These are phyloP conservation scores for Agraylea sexmaculata DNA, from an alignment of 1,140 invertebrate species.

Conservation along the genomic window DNA sequence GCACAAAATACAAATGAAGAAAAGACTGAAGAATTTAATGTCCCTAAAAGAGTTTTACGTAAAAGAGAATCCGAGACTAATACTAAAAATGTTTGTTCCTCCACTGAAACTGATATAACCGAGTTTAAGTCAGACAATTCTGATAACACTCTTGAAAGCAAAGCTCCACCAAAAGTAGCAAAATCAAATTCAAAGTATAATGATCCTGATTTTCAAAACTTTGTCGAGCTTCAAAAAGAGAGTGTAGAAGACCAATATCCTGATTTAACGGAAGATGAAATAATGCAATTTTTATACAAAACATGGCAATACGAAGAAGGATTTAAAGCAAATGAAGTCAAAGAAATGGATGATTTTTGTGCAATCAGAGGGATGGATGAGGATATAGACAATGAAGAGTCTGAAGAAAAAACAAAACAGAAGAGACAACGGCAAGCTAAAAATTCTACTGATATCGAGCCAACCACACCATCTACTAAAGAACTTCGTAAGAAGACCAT, in stretches of 20 bases:
- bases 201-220: conserved; percentile 39
- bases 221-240: conserved; percentile 40
- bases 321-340: conserved; percentile 24
- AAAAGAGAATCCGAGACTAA: not conserved
- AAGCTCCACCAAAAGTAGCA: conserved; percentile 1
- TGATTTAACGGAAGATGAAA: conserved; percentile 35
- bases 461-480: conserved; percentile 12
- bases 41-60: not conserved
- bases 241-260: conserved; percentile 38
- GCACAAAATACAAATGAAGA: conserved; percentile 8
- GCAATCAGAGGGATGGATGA: conserved; percentile 17
- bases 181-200: conserved; percentile 16
- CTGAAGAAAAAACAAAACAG: conserved; percentile 11
- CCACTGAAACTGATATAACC: not conserved
- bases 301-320: conserved; percentile 41
- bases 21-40: not conserved
- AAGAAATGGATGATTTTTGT: conserved; percentile 16
- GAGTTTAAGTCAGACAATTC: not conserved
- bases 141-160: conserved; percentile 2
- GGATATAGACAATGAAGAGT: conserved; percentile 10
- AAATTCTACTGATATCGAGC: not conserved
- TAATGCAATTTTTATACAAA: conserved; percentile 39
- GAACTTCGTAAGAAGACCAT: conserved; percentile 13
- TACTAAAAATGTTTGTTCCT: not conserved
- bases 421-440: conserved; percentile 6